phyloP scores from a whole-genome alignment of 2,888 invertebrate genomes.

The Leptopilina syphax region DNA sequence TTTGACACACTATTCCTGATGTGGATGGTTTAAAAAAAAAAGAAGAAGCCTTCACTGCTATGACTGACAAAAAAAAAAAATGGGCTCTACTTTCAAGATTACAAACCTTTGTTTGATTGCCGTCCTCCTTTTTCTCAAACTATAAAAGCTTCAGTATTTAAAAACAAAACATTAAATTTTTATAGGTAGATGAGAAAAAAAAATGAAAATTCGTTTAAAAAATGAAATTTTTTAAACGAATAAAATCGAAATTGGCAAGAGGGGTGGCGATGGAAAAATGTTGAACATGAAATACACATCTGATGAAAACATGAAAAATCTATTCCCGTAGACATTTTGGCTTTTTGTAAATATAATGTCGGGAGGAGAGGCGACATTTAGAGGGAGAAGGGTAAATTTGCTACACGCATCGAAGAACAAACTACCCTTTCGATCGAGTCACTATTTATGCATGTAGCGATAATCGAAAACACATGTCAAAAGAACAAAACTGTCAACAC shows the following conservation, averaged over 20 bases:
- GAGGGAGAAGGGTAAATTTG: conserved; percentile 3
- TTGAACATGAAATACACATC: neutral
- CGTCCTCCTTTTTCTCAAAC: conserved; percentile 41
- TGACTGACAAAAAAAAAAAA: conserved; percentile 48
- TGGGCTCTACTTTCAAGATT: conserved; percentile 57
- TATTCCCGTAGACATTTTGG: no score
- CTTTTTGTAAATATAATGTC: conserved; percentile 8
- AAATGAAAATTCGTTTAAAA: no score
- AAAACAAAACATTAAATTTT: neutral
- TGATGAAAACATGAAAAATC: no score
- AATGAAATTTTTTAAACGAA: no score
- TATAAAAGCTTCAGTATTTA: neutral
- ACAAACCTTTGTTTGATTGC: conserved; percentile 56
- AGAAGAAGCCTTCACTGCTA: conserved; percentile 28
- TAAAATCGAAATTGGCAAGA: neutral
- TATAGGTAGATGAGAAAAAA: neutral
- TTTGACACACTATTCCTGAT: conserved; percentile 41
- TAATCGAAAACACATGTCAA: neutral
- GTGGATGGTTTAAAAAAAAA: neutral
- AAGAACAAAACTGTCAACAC: neutral
- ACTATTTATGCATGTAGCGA: neutral
- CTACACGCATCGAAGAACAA: conserved; percentile 7
- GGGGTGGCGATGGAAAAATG: no score
- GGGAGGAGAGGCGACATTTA: conserved; percentile 14
- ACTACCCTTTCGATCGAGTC: conserved; percentile 16